A percentile compares a stretch with the other conserved stretches of the same genome.
Evolutionary conservation across 2,888 invertebrate genomes (phyloP).

Genomic region (Nematopogon swammerdamellus): DNA sequence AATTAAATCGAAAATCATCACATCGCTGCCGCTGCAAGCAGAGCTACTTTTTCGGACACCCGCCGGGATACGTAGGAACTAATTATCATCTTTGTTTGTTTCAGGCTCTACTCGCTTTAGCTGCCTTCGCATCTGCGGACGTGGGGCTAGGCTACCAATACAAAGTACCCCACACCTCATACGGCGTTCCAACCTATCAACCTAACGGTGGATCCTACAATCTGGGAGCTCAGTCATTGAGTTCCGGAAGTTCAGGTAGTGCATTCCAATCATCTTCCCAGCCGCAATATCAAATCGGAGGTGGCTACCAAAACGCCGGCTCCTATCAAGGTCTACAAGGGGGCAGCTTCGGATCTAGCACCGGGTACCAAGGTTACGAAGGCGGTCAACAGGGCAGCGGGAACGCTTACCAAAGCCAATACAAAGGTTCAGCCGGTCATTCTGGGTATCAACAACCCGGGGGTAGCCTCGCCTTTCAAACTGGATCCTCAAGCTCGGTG

Average conservation of each 20-base stretch:
- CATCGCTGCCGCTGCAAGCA: too few species aligned
- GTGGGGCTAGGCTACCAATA: conserved; percentile 34
- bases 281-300: not conserved
- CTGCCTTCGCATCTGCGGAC: conserved; percentile 32
- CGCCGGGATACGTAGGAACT: too few species aligned
- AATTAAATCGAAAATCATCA: too few species aligned
- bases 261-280: not conserved
- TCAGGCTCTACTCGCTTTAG: conserved; percentile 26
- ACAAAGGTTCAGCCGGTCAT: conserved; percentile 2
- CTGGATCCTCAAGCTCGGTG: too few species aligned
- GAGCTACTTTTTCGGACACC: too few species aligned
- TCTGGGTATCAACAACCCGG: not conserved
- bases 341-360: not conserved
- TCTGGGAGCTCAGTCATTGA: not conserved
- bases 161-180: conserved; percentile 37
- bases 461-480: too few species aligned
- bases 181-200: conserved; percentile 34
- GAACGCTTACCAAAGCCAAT: not conserved
- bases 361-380: not conserved
- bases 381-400: not conserved
- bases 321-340: not conserved
- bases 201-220: conserved; percentile 9
- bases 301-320: not conserved
- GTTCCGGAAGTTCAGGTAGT: not conserved
- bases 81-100: too few species aligned